Evolutionary conservation across 2,888 invertebrate species (phyloP), one percentile per base, ranked within the genome.

Genomic region (Hyposoter didymator): DNA sequence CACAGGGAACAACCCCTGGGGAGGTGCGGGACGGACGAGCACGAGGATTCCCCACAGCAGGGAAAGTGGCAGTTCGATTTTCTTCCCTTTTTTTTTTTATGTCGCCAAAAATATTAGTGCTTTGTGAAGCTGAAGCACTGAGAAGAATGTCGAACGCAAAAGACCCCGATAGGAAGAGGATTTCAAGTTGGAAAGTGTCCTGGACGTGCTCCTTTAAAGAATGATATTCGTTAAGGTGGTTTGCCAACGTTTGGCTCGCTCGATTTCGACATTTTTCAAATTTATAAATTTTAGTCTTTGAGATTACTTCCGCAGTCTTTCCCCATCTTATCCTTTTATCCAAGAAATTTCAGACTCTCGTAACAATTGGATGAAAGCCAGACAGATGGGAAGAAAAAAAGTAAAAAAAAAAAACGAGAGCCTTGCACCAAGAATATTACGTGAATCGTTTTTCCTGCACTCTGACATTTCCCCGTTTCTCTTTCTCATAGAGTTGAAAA

Each of bases 41-140:
- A 82, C 35, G 78, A 76, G 39, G 32, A 43, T 75, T 12, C 74
- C 49, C 64, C 45, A 62, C 62, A 78, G 75, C 59, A 82, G 76
- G 83, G 78, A 86, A 86, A 87, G 86, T 82, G 87, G 89, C 88
- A 90, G 92, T 92, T 93, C 91, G 91, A 92, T 92, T 91, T 90
- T 87, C 62, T 22, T 72, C n/a, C 52, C 47, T 76, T 70, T 72
- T 47, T 62, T 62, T 84, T 43, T 66, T 89, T 90, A 92, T 91
- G 92, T 92, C 91, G 91, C 81, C 87, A 85, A 91, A 93, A 92
- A 92, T 92, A 92, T 92, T 90, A 90, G 89, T 86, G 81, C 84
- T 85, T 85, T 81, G 28, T 52, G 49, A 10, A 78, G 66, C 64
- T 39, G 35, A 32, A 52, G 52, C 73, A 74, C 67, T 74, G 70